A percentile compares a stretch with the other conserved stretches of the same genome.
These are phyloP conservation scores for Iphiclides podalirius DNA, from an alignment of 2,888 invertebrate species.

Conservation along the genomic window DNA sequence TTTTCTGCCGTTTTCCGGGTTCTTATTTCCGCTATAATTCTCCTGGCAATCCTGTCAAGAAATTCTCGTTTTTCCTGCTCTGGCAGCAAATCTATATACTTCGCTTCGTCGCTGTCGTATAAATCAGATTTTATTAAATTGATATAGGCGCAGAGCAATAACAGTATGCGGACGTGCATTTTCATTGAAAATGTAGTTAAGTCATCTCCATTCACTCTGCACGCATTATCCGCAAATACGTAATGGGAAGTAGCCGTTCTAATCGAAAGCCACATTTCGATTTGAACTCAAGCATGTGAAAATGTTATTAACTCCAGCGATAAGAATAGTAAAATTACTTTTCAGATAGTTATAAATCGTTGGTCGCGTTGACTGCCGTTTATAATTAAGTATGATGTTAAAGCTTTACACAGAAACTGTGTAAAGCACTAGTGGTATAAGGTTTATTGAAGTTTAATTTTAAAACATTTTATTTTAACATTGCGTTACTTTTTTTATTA, in stretches of 20 bases:
- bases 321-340: slow-evolving; percentile 10
- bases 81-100: slow-evolving; percentile 57
- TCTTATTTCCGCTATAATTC: slow-evolving; percentile 50
- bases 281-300: slow-evolving; percentile 25
- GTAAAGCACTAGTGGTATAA: background rate
- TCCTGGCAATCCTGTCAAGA: slow-evolving; percentile 52
- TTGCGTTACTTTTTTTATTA: too few relatives aligned
- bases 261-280: slow-evolving; percentile 24
- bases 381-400: background rate
- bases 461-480: too few relatives aligned
- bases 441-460: background rate
- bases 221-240: slow-evolving; percentile 7
- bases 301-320: slow-evolving; percentile 26
- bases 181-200: slow-evolving; percentile 31
- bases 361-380: background rate
- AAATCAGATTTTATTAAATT: slow-evolving; percentile 6
- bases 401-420: background rate
- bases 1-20: slow-evolving; percentile 31
- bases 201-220: slow-evolving; percentile 28
- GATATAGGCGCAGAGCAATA: slow-evolving; percentile 31
- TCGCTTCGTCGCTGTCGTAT: slow-evolving; percentile 40
- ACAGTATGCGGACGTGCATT: slow-evolving; percentile 38
- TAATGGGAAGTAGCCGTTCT: slow-evolving; percentile 16
- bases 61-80: slow-evolving; percentile 57
- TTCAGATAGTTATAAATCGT: slow-evolving; percentile 9